Conservation (phyloP, 2,797 vertebrate genomes). For the Artibeus lituratus region DNA sequence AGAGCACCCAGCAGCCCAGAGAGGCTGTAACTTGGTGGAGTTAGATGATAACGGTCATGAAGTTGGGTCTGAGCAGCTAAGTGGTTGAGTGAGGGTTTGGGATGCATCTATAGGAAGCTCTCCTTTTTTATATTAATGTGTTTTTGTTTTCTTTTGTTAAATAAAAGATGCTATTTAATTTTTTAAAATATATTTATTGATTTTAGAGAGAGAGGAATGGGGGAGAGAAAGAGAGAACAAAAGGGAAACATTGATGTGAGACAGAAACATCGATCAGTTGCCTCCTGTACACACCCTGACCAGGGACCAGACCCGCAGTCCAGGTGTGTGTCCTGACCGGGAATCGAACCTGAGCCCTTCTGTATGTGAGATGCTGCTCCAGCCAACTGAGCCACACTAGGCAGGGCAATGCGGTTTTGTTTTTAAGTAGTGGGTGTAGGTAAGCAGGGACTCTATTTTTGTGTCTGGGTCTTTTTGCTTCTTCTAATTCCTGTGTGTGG, state of each 20-base stretch:
- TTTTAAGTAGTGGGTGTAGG: not conserved
- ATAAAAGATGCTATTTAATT: not conserved
- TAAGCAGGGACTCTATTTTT: not conserved
- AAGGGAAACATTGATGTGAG: too few relatives aligned
- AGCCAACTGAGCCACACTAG: not conserved
- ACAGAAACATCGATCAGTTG: not conserved
- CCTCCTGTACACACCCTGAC: not conserved
- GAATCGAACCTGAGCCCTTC: not conserved
- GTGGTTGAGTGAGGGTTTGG: not conserved
- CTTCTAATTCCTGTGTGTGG: not conserved
- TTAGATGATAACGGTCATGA: not conserved
- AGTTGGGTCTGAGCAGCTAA: not conserved
- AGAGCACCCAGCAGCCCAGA: not conserved
- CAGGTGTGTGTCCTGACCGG: not conserved
- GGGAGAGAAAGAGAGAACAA: not conserved
- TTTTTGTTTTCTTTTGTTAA: not conserved
- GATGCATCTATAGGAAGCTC: not conserved
- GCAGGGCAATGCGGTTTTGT: not conserved
- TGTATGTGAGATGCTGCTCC: not conserved
- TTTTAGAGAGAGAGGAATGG: not conserved
- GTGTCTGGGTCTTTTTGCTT: not conserved
- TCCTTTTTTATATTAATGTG: not conserved
- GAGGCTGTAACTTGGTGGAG: not conserved
- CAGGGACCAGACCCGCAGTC: not conserved
- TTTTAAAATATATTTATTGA: not conserved